A percentile compares a stretch with the other conserved stretches of the same genome.
Conservation (phyloP, 1,140 invertebrate genomes). For the Drosophila sproati region DNA sequence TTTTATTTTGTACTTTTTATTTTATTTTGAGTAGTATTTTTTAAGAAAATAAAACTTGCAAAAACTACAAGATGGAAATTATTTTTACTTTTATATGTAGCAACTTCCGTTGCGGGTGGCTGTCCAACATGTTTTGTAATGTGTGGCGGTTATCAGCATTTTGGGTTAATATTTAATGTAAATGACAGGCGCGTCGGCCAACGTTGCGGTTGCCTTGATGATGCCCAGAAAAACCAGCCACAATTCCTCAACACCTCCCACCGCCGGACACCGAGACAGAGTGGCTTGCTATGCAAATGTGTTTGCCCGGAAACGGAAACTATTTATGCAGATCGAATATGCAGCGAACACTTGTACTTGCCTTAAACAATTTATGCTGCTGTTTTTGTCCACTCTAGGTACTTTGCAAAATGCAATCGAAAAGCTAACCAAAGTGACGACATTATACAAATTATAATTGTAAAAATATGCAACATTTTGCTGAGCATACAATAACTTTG, state of each 20-base stretch:
- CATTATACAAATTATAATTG: slow-evolving; percentile 73
- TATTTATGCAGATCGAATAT: slow-evolving; percentile 81
- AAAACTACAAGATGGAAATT: slow-evolving; percentile 52
- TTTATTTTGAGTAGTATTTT: slow-evolving; percentile 35
- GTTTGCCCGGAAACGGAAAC: slow-evolving; percentile 59
- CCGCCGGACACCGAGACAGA: neutral
- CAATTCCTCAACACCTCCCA: neutral
- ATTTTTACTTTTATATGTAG: slow-evolving; percentile 53
- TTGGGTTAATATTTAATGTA: slow-evolving; percentile 81
- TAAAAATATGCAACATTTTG: slow-evolving; percentile 58
- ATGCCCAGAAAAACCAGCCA: slow-evolving; percentile 32
- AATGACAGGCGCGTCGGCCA: slow-evolving; percentile 55
- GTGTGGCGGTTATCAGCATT: slow-evolving; percentile 75
- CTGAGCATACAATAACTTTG: slow-evolving; percentile 50
- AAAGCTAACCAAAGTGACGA: slow-evolving; percentile 23
- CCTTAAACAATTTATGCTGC: slow-evolving; percentile 54
- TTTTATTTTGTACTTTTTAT: slow-evolving; percentile 20
- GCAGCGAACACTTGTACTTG: slow-evolving; percentile 46
- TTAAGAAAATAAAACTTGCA: slow-evolving; percentile 27
- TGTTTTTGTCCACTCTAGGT: slow-evolving; percentile 54
- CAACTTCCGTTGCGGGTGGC: slow-evolving; percentile 35
- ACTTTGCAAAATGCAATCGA: slow-evolving; percentile 37
- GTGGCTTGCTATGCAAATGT: slow-evolving; percentile 62
- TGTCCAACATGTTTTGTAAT: slow-evolving; percentile 53
- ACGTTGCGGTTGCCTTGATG: slow-evolving; percentile 60